Conservation (phyloP, 30 jellyfish, hydroid and myxozoan genomes). For the Aurelia sp. region DNA sequence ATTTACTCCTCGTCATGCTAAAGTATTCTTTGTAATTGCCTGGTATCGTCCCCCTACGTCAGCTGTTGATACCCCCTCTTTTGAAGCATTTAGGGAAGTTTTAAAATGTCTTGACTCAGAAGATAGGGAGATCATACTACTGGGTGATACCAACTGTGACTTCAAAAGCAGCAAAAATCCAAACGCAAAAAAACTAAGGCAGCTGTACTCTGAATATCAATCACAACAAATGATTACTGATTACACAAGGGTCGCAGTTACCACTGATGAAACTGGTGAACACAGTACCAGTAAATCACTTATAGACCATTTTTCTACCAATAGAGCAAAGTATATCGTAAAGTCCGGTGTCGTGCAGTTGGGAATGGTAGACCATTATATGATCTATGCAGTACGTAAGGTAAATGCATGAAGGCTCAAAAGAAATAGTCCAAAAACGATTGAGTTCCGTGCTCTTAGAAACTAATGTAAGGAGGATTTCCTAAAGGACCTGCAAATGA, state of each 20-base stretch:
- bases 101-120: background rate
- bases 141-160: background rate
- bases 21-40: background rate
- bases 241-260: background rate
- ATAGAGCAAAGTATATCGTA: no score
- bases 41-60: constrained; percentile 11
- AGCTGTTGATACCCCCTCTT: background rate
- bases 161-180: no score
- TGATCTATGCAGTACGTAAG: no score
- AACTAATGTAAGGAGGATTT: background rate
- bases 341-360: no score
- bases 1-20: background rate
- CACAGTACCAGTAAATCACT: background rate
- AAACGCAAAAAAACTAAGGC: no score
- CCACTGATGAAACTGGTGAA: background rate
- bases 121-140: background rate
- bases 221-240: background rate
- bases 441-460: background rate
- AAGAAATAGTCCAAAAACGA: no score
- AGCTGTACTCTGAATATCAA: background rate
- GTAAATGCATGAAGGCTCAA: no score
- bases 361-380: no score
- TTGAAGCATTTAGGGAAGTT: background rate
- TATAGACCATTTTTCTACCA: background rate
- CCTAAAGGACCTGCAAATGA: no score